Conservation (phyloP, 2,888 invertebrate genomes). For the Acronicta aceris region DNA sequence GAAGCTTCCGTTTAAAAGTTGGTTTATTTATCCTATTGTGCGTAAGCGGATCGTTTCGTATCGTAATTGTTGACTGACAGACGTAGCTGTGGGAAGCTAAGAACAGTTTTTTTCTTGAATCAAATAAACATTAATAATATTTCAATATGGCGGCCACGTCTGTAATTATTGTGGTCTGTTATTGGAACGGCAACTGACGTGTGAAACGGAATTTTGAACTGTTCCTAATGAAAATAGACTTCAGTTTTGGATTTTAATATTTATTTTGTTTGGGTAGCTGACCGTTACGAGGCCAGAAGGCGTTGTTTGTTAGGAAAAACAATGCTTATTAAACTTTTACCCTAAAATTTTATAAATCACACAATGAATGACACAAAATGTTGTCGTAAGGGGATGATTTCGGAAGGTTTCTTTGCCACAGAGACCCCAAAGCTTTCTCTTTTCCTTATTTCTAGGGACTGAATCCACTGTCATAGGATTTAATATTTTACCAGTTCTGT, state of each 20-base stretch:
- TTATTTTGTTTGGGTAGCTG: conserved; percentile 46
- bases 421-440: too few species aligned
- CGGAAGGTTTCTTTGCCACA: too few species aligned
- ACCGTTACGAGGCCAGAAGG: conserved; percentile 30
- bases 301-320: conserved; percentile 1
- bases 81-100: conserved; percentile 54
- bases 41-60: conserved; percentile 78
- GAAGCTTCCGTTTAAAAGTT: conserved; percentile 83
- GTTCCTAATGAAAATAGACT: conserved; percentile 54
- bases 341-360: background rate
- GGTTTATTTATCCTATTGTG: conserved; percentile 84
- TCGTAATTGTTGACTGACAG: conserved; percentile 76
- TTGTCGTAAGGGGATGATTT: too few species aligned
- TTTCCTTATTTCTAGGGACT: too few species aligned
- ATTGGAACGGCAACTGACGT: conserved; percentile 60
- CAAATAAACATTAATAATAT: conserved; percentile 62
- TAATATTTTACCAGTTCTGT: too few species aligned
- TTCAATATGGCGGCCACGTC: conserved; percentile 48
- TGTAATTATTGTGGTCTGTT: conserved; percentile 55
- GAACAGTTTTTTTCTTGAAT: conserved; percentile 56
- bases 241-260: conserved; percentile 42
- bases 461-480: too few species aligned
- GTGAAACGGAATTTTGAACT: conserved; percentile 51
- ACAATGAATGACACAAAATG: too few species aligned
- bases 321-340: background rate